Evolutionary conservation across 2,113 vertebrate genomes (phyloP).

Genomic region (Empidonax alnorum): DNA sequence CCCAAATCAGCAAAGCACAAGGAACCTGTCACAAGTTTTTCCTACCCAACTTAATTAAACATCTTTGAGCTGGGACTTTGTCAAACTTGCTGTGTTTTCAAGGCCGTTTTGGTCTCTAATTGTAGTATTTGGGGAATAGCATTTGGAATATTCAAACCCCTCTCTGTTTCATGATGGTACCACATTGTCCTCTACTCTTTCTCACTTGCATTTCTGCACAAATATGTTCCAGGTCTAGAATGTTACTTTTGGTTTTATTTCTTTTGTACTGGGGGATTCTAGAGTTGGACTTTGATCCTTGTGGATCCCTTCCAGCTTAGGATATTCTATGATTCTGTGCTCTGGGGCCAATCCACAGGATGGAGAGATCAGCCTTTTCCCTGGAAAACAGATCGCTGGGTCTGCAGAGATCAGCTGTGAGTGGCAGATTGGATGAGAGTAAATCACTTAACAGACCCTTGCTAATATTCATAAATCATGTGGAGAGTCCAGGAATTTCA

Average conservation of each 20-base stretch:
- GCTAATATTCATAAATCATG: conserved; percentile 7
- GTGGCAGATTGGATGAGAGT: not conserved
- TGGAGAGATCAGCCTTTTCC: not conserved
- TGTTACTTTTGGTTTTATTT: not conserved
- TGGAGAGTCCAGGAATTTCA: not conserved
- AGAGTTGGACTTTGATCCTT: not conserved
- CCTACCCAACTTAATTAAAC: not conserved
- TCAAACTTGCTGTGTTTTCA: not conserved
- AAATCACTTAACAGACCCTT: not conserved
- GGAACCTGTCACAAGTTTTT: not conserved
- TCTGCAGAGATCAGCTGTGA: not conserved
- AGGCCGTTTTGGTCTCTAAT: not conserved
- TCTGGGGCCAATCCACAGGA: too few species aligned
- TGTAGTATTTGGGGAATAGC: not conserved
- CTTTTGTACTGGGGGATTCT: not conserved
- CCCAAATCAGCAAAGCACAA: not conserved
- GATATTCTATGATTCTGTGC: too few species aligned
- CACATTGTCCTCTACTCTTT: not conserved
- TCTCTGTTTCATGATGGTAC: not conserved
- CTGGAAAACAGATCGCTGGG: not conserved
- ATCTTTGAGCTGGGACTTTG: not conserved
- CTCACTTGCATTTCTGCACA: not conserved
- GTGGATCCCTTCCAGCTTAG: not conserved
- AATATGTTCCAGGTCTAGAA: not conserved
- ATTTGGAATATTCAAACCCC: not conserved